Conservation (phyloP, 2,113 vertebrate species). For the Thamnophis sirtalis region DNA sequence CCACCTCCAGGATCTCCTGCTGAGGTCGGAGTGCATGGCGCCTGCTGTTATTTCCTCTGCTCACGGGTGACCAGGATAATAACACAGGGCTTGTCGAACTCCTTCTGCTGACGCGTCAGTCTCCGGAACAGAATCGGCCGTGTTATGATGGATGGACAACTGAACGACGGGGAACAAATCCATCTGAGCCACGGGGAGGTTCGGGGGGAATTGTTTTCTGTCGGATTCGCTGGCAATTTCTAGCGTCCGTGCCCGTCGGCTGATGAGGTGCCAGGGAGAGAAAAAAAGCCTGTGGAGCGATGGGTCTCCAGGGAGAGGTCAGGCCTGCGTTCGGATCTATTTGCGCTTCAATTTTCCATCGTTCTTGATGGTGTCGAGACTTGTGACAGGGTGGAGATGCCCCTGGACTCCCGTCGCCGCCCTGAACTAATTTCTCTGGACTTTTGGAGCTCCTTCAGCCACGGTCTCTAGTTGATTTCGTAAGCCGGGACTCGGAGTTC, state of each 20-base stretch:
- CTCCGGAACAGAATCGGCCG: background rate
- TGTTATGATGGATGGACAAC: background rate
- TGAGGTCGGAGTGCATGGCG: background rate
- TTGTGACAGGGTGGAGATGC: background rate
- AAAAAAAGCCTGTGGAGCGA: conserved; percentile 1
- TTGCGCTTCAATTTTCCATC: conserved; percentile 25
- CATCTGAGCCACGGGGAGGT: rapidly evolving
- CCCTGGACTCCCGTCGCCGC: rapidly evolving
- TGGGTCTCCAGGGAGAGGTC: background rate
- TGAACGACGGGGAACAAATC: background rate
- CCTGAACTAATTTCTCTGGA: background rate
- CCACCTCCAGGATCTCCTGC: background rate
- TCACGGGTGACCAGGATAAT: background rate
- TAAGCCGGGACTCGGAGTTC: background rate
- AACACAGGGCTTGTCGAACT: background rate
- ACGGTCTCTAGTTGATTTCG: background rate
- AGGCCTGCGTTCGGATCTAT: background rate
- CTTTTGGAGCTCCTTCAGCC: background rate
- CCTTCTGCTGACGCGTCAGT: background rate
- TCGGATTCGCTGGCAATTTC: conserved; percentile 9
- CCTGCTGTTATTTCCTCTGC: background rate
- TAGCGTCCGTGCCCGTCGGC: background rate
- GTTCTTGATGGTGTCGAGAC: background rate
- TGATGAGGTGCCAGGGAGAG: conserved; percentile 11
- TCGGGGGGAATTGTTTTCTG: conserved; percentile 13